A percentile compares a stretch with the other conserved stretches of the same genome.
Evolutionary conservation across 2,888 invertebrate species (phyloP).

Genomic region (Oligia latruncula): DNA sequence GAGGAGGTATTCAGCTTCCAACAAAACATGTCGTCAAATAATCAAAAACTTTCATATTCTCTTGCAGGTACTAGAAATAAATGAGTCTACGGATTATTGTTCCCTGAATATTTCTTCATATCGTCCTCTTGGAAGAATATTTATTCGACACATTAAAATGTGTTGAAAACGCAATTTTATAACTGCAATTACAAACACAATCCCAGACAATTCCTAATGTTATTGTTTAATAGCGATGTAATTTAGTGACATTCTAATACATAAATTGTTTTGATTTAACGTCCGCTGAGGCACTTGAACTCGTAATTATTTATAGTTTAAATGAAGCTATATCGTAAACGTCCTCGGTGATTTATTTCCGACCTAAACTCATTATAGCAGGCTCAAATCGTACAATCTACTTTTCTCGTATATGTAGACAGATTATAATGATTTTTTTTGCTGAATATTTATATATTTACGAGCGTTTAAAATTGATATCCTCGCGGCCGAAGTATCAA

Average conservation of each 20-base stretch:
- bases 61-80: conserved; percentile 19
- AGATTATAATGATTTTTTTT: conserved; percentile 52
- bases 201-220: conserved; percentile 63
- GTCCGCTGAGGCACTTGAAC: conserved; percentile 71
- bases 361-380: conserved; percentile 73
- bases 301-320: conserved; percentile 84
- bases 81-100: background rate
- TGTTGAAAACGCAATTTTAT: conserved; percentile 12
- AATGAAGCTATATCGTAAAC: conserved; percentile 83
- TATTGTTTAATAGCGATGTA: conserved; percentile 72
- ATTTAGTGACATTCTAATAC: conserved; percentile 75
- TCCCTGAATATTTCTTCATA: background rate
- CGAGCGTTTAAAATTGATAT: conserved; percentile 64
- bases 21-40: conserved; percentile 32
- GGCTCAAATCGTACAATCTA: conserved; percentile 57
- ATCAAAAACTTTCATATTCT: conserved; percentile 26
- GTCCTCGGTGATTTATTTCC: conserved; percentile 79
- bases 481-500: conserved; percentile 51
- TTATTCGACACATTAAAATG: conserved; percentile 3
- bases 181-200: conserved; percentile 56
- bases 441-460: conserved; percentile 65
- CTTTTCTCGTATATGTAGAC: conserved; percentile 48
- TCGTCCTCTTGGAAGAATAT: conserved; percentile 6
- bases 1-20: conserved; percentile 31
- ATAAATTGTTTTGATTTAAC: conserved; percentile 83